phyloP scores from a whole-genome alignment of 2,797 vertebrate genomes.

The Orientallactaga sibirica region DNA sequence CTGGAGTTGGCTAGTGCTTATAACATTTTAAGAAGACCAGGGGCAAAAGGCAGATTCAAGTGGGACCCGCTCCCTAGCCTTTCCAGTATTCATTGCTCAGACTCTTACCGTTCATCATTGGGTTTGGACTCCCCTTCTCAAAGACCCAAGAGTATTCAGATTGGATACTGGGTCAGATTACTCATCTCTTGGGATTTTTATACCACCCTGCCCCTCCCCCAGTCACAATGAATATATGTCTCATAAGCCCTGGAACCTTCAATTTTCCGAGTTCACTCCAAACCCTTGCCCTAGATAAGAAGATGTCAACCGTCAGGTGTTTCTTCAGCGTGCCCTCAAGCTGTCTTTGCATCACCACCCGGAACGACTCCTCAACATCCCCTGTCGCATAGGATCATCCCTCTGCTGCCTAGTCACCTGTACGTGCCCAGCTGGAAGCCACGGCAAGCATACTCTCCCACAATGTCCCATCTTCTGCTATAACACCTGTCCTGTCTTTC shows the following conservation, averaged over 20 bases:
- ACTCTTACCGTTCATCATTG: neutral
- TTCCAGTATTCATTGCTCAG: conserved; percentile 19
- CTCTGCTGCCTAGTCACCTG: neutral
- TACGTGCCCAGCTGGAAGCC: neutral
- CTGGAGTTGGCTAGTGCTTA: neutral
- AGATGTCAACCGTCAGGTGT: neutral
- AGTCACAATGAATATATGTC: neutral
- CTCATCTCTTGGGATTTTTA: neutral
- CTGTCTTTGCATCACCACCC: neutral
- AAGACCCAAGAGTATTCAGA: neutral
- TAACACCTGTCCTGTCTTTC: neutral
- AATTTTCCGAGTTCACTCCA: neutral
- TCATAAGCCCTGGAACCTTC: neutral
- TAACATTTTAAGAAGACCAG: conserved; percentile 14
- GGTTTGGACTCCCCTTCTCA: neutral
- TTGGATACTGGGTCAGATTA: neutral
- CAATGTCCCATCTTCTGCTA: neutral
- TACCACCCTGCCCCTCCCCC: neutral
- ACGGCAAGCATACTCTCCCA: neutral
- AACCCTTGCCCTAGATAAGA: neutral
- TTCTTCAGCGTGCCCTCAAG: neutral
- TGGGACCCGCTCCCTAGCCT: neutral
- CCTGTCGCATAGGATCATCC: neutral
- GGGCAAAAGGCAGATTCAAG: neutral
- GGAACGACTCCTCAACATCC: neutral